Base-by-base conservation (phyloP, 2,888 invertebrate genomes). In the Thera britannica region DNA sequence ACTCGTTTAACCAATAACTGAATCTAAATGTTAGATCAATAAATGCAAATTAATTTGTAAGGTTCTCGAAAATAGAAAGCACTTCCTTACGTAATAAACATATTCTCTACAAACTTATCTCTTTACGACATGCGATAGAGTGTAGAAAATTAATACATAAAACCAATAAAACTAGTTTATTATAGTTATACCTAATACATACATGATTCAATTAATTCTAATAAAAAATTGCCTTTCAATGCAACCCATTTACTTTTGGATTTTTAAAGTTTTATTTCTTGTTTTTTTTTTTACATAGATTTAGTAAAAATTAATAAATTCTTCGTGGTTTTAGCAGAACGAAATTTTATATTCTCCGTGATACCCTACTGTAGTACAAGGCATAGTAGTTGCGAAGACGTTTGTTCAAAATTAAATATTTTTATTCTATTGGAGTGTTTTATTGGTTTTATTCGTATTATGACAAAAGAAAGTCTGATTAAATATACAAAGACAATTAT, bases 111-210 rank as follows among this genome's bases (percentile, higher is more conserved):
- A 67, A 67, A 74, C 71, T 79, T 71, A 77, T 77, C 77, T 78
- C 76, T 75, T 72, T 60, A 70, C 60, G 70, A 75, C 65, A 85
- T 85, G 84, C 83, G 92, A 93, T 92, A 92, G 86, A 93, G 93
- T 93, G 93, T 93, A 93, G 93, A 93, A 93, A 93, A 92, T 88
- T 75, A 83, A 86, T 82, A 78, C 82, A 81, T 83, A 89, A 90
- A 93, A 92, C 91, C 92, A 92, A 90, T 89, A 89, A 90, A 90
- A 90, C 89, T 84, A 79, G 70, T 72, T 65, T 67, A 69, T 71
- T 67, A 73, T 63, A 67, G 38, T 38, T 55, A 70, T 70, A 51
- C 23, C 34, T 51, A 51, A 5, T 51, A 51, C 38, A 36, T 70
- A 67, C 62, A 71, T 62, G 67, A 71, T 68, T 46, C 62, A 55